Conservation (phyloP, 2,797 vertebrate genomes). For the Sebastes trivittatus region DNA sequence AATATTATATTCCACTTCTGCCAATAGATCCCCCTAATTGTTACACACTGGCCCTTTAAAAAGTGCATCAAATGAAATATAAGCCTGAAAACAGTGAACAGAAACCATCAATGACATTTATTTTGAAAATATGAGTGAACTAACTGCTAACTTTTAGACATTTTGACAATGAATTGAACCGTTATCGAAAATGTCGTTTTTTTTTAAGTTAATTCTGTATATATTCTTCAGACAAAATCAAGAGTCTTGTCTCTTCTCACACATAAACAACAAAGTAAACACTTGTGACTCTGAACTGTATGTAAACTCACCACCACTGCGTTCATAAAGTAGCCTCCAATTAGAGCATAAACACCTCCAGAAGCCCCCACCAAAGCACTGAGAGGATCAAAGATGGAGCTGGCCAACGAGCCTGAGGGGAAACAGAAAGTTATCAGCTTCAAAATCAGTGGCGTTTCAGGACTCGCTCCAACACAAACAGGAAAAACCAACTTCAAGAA, state of each 20-base stretch:
- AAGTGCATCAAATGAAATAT: neutral
- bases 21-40: too few relatives aligned
- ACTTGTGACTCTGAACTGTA: neutral
- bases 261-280: neutral
- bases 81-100: neutral
- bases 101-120: neutral
- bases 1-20: too few relatives aligned
- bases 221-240: too few relatives aligned
- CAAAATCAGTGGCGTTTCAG: neutral
- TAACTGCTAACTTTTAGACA: neutral
- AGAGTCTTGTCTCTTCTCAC: neutral
- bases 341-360: slow-evolving; percentile 91
- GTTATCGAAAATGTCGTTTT: rapidly evolving
- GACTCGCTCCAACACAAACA: neutral
- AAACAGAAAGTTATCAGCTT: neutral
- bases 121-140: neutral
- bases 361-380: slow-evolving; percentile 90
- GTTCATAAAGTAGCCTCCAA: slow-evolving; percentile 95
- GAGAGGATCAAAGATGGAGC: slow-evolving; percentile 92
- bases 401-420: slow-evolving; percentile 88
- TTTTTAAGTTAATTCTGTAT: neutral
- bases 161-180: neutral
- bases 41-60: too few relatives aligned
- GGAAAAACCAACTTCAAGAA: slow-evolving; percentile 10
- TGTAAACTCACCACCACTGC: slow-evolving; percentile 87